phyloP scores from a whole-genome alignment of 2,888 invertebrate species.

The Polyploca ridens region DNA sequence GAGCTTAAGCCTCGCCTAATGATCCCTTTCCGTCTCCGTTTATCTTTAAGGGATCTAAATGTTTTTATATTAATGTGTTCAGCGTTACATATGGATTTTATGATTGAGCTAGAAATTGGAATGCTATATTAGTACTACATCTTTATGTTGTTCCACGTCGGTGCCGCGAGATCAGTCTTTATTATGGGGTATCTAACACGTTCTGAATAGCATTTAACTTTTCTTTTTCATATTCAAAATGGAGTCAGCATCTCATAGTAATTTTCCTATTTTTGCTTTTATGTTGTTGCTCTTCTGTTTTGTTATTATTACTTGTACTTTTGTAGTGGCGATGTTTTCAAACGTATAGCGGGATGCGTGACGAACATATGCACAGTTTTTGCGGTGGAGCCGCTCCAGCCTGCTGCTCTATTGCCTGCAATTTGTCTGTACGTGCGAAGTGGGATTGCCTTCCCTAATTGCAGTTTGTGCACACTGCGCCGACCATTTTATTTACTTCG shows the following conservation, averaged over 20 bases:
- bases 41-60: conserved; percentile 26
- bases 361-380: conserved; percentile 28
- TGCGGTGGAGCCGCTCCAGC: conserved; percentile 29
- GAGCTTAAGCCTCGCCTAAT: conserved; percentile 61
- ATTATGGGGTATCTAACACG: background rate
- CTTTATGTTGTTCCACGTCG: background rate
- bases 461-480: conserved; percentile 45
- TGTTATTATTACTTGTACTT: no score
- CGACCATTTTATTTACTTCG: conserved; percentile 55
- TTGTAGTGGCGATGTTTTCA: conserved; percentile 16
- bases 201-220: background rate
- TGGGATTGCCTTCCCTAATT: conserved; percentile 73
- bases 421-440: conserved; percentile 80
- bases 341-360: conserved; percentile 33
- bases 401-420: conserved; percentile 58
- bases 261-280: background rate
- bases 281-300: conserved; percentile 20
- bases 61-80: conserved; percentile 29
- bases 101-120: conserved; percentile 23
- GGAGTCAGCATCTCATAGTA: no score
- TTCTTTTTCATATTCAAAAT: background rate
- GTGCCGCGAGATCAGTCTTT: background rate
- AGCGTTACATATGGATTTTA: conserved; percentile 15
- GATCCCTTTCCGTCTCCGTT: conserved; percentile 52
- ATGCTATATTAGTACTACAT: background rate